Percentiles rank a stretch among this genome's conserved stretches.
Evolutionary conservation across 2,113 vertebrate species (phyloP).

Genomic region (Syrrhaptes paradoxus): DNA sequence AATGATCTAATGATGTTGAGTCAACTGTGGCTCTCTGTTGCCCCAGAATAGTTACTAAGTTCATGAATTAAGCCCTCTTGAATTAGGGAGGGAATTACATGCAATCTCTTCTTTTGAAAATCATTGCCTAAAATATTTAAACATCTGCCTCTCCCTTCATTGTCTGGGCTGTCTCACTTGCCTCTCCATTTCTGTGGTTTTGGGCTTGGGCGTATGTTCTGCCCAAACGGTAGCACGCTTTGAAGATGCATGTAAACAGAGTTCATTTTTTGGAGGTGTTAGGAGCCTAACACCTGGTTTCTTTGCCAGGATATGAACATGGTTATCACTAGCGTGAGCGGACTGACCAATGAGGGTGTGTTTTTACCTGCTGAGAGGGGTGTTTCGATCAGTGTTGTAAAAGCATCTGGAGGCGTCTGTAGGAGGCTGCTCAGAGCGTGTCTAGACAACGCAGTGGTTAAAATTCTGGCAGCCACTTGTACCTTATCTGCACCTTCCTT

Average conservation of each 20-base stretch:
- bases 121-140: background rate
- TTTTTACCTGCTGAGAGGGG: slow-evolving; percentile 33
- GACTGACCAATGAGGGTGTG: slow-evolving; percentile 11
- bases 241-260: slow-evolving; percentile 19
- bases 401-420: slow-evolving; percentile 55
- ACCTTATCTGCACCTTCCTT: background rate
- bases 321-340: background rate
- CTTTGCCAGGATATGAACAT: background rate
- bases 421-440: slow-evolving; percentile 27
- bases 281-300: background rate
- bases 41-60: background rate
- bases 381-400: slow-evolving; percentile 12
- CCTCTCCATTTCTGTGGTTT: slow-evolving; percentile 38
- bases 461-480: background rate
- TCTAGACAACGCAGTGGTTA: slow-evolving; percentile 1
- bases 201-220: background rate
- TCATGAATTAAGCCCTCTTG: background rate
- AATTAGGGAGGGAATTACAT: background rate
- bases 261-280: background rate
- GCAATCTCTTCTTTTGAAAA: slow-evolving; percentile 22
- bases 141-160: slow-evolving; percentile 31
- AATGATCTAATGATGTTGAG: slow-evolving; percentile 41
- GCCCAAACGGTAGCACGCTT: slow-evolving; percentile 9
- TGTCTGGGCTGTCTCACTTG: slow-evolving; percentile 10
- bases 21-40: background rate